phyloP scores from a whole-genome alignment of 2,888 invertebrate genomes.

The Meganola albula region DNA sequence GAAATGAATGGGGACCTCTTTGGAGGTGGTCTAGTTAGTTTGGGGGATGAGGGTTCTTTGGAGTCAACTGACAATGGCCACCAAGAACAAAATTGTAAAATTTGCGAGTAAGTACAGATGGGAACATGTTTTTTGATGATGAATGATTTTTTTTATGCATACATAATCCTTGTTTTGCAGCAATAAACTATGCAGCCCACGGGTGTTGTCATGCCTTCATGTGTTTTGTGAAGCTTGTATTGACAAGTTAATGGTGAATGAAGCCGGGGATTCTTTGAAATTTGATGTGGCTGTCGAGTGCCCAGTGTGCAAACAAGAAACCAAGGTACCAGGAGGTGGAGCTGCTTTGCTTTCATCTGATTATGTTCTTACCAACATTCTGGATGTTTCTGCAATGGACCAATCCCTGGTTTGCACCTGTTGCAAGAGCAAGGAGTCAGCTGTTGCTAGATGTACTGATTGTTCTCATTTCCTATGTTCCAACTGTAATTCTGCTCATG shows the following conservation, averaged over 20 bases:
- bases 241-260: constrained; percentile 85
- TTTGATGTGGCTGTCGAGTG: constrained; percentile 82
- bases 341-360: constrained; percentile 89
- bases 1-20: constrained; percentile 75
- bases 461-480: constrained; percentile 96
- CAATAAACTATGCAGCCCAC: constrained; percentile 87
- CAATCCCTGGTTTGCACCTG: constrained; percentile 90
- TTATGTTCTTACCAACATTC: constrained; percentile 89
- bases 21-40: constrained; percentile 68
- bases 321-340: constrained; percentile 86
- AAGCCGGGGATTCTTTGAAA: constrained; percentile 82
- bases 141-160: not conserved
- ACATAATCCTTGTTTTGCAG: constrained; percentile 54
- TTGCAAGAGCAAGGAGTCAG: constrained; percentile 96
- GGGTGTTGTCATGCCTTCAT: constrained; percentile 95
- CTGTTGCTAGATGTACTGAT: constrained; percentile 95
- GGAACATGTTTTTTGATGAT: no score
- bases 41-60: constrained; percentile 72
- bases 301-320: constrained; percentile 91
- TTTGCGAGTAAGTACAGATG: constrained; percentile 78
- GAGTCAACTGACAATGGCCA: constrained; percentile 69
- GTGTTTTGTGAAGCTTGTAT: constrained; percentile 96
- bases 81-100: constrained; percentile 80
- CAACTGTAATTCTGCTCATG: constrained; percentile 96
- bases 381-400: constrained; percentile 89